These are phyloP conservation scores for Turritopsis rubra DNA, from an alignment of 30 jellyfish, hydroid and myxozoan species.

Conservation along the genomic window DNA sequence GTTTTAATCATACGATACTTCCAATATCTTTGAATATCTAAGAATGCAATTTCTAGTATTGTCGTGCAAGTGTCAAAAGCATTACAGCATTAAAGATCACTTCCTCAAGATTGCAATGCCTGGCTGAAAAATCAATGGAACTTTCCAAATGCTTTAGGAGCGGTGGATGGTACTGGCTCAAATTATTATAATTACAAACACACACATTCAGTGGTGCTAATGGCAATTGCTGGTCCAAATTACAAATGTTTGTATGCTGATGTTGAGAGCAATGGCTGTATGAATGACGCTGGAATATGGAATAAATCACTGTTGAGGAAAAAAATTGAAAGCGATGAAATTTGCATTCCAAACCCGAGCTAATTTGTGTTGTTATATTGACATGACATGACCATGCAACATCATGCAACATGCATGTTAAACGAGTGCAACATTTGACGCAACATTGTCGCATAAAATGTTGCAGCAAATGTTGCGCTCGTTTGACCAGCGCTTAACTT, in stretches of 20 bases:
- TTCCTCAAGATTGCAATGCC: slow-evolving; percentile 11
- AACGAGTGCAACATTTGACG: too few relatives aligned
- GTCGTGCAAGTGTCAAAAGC: slow-evolving; percentile 12
- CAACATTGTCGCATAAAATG: too few relatives aligned
- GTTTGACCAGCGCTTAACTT: background rate
- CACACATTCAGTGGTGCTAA: background rate
- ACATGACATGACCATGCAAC: too few relatives aligned
- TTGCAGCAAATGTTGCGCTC: background rate
- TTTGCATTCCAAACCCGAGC: slow-evolving; percentile 2
- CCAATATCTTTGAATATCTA: background rate
- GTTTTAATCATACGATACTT: slow-evolving; percentile 3
- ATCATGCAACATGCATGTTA: too few relatives aligned
- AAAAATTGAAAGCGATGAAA: slow-evolving; percentile 1
- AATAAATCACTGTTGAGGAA: background rate
- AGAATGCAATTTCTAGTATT: background rate
- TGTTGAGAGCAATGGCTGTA: slow-evolving; percentile 7
- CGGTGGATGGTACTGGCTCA: background rate
- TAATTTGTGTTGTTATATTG: too few relatives aligned
- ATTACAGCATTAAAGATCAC: background rate
- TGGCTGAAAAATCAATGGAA: background rate
- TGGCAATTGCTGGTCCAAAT: slow-evolving; percentile 1
- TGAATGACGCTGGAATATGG: background rate
- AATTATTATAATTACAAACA: too few relatives aligned
- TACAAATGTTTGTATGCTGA: background rate
- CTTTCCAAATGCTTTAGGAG: background rate